phyloP scores from a whole-genome alignment of 2,113 vertebrate genomes.

The Ia io region DNA sequence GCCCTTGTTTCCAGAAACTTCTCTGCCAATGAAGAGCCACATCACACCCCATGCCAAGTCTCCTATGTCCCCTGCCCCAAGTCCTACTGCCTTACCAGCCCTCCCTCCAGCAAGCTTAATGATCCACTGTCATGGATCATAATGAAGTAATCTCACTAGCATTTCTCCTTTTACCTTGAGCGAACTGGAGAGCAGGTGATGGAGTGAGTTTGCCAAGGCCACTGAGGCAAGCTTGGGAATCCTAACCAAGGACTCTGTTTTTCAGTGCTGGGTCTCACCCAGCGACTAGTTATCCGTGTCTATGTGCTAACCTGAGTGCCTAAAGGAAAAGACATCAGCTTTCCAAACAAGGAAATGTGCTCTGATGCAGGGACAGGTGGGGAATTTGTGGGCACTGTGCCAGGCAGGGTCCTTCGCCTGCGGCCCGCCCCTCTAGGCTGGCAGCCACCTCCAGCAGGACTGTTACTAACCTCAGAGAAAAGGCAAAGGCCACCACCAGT shows the following conservation, averaged over 20 bases:
- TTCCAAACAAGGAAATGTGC: background rate
- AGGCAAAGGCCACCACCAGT: background rate
- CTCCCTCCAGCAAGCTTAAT: background rate
- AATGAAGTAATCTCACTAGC: background rate
- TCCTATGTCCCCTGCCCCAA: accelerated
- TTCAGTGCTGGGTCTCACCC: background rate
- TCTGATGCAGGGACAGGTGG: background rate
- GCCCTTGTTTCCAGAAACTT: background rate
- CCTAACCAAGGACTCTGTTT: background rate
- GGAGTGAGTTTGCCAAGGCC: too few species aligned
- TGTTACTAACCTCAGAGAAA: background rate
- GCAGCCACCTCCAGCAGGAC: accelerated
- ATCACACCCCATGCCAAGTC: background rate
- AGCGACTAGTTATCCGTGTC: background rate
- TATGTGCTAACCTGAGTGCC: background rate
- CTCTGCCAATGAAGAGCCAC: background rate
- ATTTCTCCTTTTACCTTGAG: background rate
- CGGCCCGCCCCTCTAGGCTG: background rate
- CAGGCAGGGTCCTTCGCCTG: background rate
- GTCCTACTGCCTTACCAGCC: background rate
- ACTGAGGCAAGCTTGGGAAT: background rate
- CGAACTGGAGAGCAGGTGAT: background rate
- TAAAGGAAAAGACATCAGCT: background rate
- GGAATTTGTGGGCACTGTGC: too few species aligned
- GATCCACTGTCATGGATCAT: background rate